Conservation (phyloP, 2,113 vertebrate species). For the Apus apus region DNA sequence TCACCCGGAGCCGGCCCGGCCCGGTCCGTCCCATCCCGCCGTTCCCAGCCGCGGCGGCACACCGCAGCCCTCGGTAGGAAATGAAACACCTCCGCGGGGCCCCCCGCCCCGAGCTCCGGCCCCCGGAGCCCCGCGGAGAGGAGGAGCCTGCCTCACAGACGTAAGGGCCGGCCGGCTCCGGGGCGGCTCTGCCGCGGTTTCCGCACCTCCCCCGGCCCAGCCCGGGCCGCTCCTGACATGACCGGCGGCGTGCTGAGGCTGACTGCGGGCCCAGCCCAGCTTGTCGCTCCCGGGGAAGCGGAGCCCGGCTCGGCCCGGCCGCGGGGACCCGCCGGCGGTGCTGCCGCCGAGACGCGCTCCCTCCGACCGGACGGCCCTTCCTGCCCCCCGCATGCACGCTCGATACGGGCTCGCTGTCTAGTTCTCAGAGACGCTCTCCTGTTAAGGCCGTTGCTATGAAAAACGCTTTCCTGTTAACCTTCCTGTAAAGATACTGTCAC, state of each 20-base stretch:
- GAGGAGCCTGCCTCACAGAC: constrained; percentile 71
- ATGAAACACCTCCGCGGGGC: constrained; percentile 66
- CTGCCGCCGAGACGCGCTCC: not conserved
- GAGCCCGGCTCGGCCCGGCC: too few relatives aligned
- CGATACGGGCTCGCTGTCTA: fast-evolving
- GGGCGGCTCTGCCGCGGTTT: not conserved
- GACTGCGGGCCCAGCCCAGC: too few relatives aligned
- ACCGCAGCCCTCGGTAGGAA: not conserved
- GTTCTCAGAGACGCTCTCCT: fast-evolving
- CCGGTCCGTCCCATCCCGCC: not conserved
- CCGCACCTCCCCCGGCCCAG: not conserved
- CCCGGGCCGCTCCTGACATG: not conserved
- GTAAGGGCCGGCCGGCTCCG: not conserved
- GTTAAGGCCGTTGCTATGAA: fast-evolving
- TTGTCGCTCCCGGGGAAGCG: too few relatives aligned
- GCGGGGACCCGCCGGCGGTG: not conserved
- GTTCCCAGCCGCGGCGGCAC: not conserved
- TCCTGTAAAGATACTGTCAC: fast-evolving
- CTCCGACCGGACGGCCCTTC: not conserved
- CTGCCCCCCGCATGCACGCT: fast-evolving
- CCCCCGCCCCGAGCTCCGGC: not conserved
- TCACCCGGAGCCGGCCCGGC: not conserved
- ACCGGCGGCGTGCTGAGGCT: not conserved
- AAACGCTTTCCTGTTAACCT: not conserved
- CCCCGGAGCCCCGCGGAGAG: not conserved